These are phyloP conservation scores for Volucella bombylans DNA, from an alignment of 2,888 invertebrate genomes.

Conservation along the genomic window DNA sequence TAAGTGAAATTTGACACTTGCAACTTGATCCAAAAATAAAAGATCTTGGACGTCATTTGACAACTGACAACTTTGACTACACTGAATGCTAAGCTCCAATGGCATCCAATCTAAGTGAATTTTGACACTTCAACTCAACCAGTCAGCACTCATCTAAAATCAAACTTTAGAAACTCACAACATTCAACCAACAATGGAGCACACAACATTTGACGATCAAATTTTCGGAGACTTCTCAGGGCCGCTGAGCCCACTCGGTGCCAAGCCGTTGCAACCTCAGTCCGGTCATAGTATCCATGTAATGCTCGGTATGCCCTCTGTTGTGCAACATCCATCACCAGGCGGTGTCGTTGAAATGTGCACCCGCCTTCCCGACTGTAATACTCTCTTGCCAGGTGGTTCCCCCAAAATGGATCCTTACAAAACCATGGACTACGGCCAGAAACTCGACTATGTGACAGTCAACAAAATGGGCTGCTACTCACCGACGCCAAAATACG, in stretches of 20 bases:
- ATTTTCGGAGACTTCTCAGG: slow-evolving; percentile 89
- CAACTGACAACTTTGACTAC: too few species aligned
- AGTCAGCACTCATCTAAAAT: not conserved
- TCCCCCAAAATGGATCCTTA: slow-evolving; percentile 81
- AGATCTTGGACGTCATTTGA: too few species aligned
- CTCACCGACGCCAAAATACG: slow-evolving; percentile 82
- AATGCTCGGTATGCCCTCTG: slow-evolving; percentile 85
- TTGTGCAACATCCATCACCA: slow-evolving; percentile 75
- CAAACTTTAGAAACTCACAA: not conserved
- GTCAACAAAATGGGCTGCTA: slow-evolving; percentile 81
- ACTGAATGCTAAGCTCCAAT: too few species aligned
- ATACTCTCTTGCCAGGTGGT: slow-evolving; percentile 80
- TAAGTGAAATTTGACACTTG: too few species aligned
- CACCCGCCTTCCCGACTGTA: slow-evolving; percentile 81
- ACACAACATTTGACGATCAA: slow-evolving; percentile 89
- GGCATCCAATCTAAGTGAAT: too few species aligned
- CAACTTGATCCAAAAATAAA: too few species aligned
- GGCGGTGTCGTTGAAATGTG: slow-evolving; percentile 77
- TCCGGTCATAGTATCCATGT: slow-evolving; percentile 85
- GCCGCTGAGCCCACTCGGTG: slow-evolving; percentile 83
- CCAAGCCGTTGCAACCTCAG: slow-evolving; percentile 80
- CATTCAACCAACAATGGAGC: slow-evolving; percentile 85
- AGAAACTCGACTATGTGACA: slow-evolving; percentile 80
- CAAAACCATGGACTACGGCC: slow-evolving; percentile 79
- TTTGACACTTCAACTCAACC: not conserved